Conservation (phyloP, 2,888 invertebrate genomes). For the Sicus ferrugineus region DNA sequence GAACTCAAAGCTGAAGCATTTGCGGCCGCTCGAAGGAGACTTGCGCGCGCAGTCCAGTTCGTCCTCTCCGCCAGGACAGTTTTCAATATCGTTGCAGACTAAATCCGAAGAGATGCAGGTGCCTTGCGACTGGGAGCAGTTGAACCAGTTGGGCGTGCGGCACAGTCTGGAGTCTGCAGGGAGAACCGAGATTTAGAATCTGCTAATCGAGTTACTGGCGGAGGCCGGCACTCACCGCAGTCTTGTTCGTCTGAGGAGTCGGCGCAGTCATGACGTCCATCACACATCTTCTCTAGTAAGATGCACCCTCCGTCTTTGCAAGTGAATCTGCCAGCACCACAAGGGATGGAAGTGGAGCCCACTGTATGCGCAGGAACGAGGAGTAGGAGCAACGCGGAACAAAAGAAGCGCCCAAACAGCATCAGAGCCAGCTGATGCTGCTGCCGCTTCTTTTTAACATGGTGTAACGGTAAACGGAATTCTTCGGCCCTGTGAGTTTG, state of each 20-base stretch:
- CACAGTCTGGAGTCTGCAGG: conserved; percentile 54
- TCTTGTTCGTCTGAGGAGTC: conserved; percentile 61
- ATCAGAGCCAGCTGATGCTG: background rate
- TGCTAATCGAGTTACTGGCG: background rate
- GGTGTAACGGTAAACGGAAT: conserved; percentile 40
- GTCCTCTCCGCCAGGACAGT: conserved; percentile 75
- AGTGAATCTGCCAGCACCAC: conserved; percentile 65
- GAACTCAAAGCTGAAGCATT: conserved; percentile 57
- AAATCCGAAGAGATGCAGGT: conserved; percentile 75
- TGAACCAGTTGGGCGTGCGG: conserved; percentile 60
- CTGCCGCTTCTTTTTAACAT: conserved; percentile 31
- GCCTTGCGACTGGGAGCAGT: conserved; percentile 62
- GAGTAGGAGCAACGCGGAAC: background rate
- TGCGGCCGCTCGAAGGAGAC: conserved; percentile 40
- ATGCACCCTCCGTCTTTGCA: conserved; percentile 66
- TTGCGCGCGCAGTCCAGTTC: conserved; percentile 63
- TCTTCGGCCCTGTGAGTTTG: conserved; percentile 38
- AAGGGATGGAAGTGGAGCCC: conserved; percentile 44
- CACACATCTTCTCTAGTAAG: conserved; percentile 57
- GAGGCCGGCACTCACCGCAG: conserved; percentile 53
- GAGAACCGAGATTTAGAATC: background rate
- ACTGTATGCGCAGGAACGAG: conserved; percentile 34
- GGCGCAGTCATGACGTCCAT: conserved; percentile 58
- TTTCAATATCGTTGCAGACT: conserved; percentile 76
- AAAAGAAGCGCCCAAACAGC: background rate